These are phyloP conservation scores for Sinocyclocheilus anophthalmus DNA, from an alignment of 2,113 vertebrate species.

Conservation along the genomic window DNA sequence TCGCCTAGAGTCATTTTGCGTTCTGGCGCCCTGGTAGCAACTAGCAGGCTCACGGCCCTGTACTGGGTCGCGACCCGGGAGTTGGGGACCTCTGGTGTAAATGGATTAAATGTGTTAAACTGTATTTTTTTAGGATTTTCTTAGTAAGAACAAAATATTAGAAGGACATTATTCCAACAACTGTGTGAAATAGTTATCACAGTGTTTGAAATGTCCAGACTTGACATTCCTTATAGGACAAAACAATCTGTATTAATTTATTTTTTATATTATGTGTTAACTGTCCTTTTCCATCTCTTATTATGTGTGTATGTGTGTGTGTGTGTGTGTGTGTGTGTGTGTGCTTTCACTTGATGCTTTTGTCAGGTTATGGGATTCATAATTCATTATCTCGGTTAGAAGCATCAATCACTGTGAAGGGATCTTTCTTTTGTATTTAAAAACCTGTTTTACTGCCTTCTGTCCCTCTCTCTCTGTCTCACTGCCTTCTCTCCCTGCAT, in stretches of 20 bases:
- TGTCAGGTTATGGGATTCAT: conserved; percentile 26
- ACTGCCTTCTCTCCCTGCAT: not conserved
- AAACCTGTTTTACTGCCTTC: not conserved
- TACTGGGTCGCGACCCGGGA: too few species aligned
- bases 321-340: too few species aligned
- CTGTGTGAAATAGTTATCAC: not conserved
- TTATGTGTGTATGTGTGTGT: too few species aligned
- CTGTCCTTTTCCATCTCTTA: not conserved
- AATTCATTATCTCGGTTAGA: conserved; percentile 28
- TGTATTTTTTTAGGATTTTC: too few species aligned
- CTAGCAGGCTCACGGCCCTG: too few species aligned
- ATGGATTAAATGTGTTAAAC: too few species aligned
- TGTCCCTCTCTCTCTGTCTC: conserved; percentile 5
- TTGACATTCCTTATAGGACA: not conserved
- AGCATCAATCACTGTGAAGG: conserved; percentile 18
- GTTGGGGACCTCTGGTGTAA: too few species aligned
- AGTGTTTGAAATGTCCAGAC: not conserved
- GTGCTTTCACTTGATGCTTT: not conserved
- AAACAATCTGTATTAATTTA: not conserved
- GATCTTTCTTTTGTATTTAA: conserved; percentile 40
- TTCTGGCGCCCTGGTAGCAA: too few species aligned
- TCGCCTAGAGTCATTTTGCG: too few species aligned
- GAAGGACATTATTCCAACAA: not conserved
- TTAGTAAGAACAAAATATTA: too few species aligned
- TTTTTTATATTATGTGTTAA: not conserved